Base-by-base conservation (phyloP, 1,140 invertebrate genomes). In the Pseudoatta argentina region DNA sequence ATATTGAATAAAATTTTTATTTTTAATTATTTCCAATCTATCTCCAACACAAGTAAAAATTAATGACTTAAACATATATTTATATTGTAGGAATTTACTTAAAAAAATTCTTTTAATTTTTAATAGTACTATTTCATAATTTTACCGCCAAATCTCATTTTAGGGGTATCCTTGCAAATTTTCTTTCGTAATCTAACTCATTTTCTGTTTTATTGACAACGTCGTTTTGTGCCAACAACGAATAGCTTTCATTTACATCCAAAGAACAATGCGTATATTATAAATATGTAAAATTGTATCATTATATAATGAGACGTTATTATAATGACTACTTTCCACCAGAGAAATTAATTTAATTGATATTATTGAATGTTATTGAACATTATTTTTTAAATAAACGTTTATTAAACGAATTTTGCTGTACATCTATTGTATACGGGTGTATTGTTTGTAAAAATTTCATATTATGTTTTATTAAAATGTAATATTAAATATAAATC, bases 311-410 rank as follows among this genome's bases (percentile, higher is more conserved):
- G 27, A 71, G 24, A 44, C 21, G 18, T 82, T 73, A 82, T 59
- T 59, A 63, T 75, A 83, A 75, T 63, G 67, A n/a, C 18, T 14
- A 34, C 30, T 34, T 34, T 34, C 30, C 30, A 18, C 18, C 30
- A 39, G 39, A 18, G 27, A 61, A 73, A 83, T 83, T 83, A 83
- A 83, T 83, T 83, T 83, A 83, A 75, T 83, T 73, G 79, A 30
- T n/a, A 4, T 21, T 39, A 39, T 83, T 39, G 55, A 61, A 61
- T 48, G 55, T 73, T 82, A 72, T 48, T 14, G 24, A 27, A 48
- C 8, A 12, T 24, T 8, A 73, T 83, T 82, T 75, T 69, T 27
- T 6, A 21, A 59, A 82, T 48, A 82, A 82, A 59, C 34, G 2
- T 82, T 82, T 59, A 48, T 73, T 83, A 34, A 82, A 63, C 7